A percentile compares a stretch with the other conserved stretches of the same genome.
Conservation (phyloP, 1,140 invertebrate species). For the Carposina sasakii region DNA sequence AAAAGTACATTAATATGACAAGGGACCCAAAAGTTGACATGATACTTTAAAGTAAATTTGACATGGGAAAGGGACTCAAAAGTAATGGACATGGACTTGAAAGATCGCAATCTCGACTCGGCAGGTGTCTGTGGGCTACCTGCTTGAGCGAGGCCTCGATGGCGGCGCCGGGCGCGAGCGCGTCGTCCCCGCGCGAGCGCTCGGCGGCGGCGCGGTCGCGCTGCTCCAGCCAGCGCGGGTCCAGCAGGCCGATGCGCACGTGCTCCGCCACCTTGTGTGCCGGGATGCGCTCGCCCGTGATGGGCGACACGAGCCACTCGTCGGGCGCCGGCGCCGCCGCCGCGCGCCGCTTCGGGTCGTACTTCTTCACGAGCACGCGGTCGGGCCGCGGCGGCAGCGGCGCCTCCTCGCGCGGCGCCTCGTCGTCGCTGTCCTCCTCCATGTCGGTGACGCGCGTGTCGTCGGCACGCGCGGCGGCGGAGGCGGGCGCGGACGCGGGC, state of each 20-base stretch:
- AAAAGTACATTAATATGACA: no score
- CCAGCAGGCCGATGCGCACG: conserved; percentile 96
- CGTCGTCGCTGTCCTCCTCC: conserved; percentile 91
- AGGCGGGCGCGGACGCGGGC: no score
- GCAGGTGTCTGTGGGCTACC: conserved; percentile 29
- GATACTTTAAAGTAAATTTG: no score
- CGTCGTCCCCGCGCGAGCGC: conserved; percentile 62
- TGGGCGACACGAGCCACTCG: conserved; percentile 97
- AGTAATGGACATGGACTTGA: no score
- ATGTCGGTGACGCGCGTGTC: conserved; percentile 84
- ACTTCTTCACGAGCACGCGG: conserved; percentile 97
- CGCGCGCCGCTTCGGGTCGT: conserved; percentile 92
- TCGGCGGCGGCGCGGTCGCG: conserved; percentile 78
- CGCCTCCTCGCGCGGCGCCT: conserved; percentile 76
- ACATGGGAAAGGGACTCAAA: no score
- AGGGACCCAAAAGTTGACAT: no score
- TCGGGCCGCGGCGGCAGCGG: conserved; percentile 91
- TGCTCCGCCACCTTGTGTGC: conserved; percentile 98
- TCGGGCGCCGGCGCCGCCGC: conserved; percentile 78
- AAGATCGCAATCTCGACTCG: no score
- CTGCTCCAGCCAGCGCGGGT: conserved; percentile 98
- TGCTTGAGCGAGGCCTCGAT: conserved; percentile 95
- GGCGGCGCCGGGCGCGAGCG: conserved; percentile 75
- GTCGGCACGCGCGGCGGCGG: no score
- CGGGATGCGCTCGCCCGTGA: conserved; percentile 97